These are phyloP conservation scores for Eupristina koningsbergeri DNA, from an alignment of 1,140 invertebrate species.

Conservation along the genomic window DNA sequence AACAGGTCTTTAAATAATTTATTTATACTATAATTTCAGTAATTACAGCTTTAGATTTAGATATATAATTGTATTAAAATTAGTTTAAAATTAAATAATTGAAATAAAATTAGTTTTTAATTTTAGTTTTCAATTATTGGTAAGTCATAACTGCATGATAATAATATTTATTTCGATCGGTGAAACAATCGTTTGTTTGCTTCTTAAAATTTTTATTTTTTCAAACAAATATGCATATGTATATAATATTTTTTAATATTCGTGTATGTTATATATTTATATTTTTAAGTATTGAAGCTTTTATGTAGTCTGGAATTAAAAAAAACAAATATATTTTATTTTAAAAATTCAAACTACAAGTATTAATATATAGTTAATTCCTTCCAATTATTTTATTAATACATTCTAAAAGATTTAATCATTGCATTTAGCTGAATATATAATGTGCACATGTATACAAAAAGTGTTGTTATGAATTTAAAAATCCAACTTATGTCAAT, in stretches of 20 bases:
- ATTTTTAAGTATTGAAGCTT: not conserved
- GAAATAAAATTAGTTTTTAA: not conserved
- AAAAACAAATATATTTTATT: not conserved
- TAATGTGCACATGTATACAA: not conserved
- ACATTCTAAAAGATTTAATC: not conserved
- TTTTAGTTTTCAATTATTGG: not conserved
- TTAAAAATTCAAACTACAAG: not conserved
- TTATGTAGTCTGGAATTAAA: not conserved
- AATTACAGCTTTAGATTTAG: not conserved
- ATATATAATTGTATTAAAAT: not conserved
- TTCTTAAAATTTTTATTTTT: not conserved
- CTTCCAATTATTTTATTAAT: not conserved
- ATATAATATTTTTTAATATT: not conserved
- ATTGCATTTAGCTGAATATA: not conserved
- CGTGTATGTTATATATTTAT: not conserved
- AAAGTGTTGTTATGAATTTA: not conserved
- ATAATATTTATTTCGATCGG: slow-evolving; percentile 20
- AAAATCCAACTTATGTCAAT: not conserved
- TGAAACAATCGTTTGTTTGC: not conserved
- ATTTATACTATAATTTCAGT: slow-evolving; percentile 11
- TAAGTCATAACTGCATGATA: slow-evolving; percentile 14
- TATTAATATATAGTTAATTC: slow-evolving; percentile 7
- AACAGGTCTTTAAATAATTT: slow-evolving; percentile 86
- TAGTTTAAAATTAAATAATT: not conserved
- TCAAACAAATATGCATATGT: not conserved